Percentiles rank a stretch among this genome's conserved stretches.
These are phyloP conservation scores for Cynopterus sphinx DNA, from an alignment of 2,797 vertebrate genomes.

Conservation along the genomic window DNA sequence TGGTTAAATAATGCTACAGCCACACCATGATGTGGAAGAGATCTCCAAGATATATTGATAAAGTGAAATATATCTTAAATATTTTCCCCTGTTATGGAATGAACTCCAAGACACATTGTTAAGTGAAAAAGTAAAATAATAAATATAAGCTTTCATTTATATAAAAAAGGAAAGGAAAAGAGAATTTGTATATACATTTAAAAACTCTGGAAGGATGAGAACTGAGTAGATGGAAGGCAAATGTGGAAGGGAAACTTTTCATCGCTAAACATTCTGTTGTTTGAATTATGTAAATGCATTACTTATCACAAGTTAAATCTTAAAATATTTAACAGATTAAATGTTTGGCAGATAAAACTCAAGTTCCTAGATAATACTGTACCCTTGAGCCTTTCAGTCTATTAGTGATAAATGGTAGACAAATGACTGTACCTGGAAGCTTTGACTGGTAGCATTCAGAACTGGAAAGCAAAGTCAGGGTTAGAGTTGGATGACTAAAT, in stretches of 20 bases:
- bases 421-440: neutral
- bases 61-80: constrained; percentile 4
- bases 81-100: neutral
- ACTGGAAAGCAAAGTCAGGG: neutral
- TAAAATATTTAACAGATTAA: neutral
- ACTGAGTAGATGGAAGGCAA: neutral
- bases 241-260: neutral
- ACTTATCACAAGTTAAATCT: constrained; percentile 44
- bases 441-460: neutral
- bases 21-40: neutral
- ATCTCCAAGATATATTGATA: constrained; percentile 5
- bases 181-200: constrained; percentile 30
- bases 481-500: neutral
- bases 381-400: neutral
- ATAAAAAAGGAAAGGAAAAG: constrained; percentile 7
- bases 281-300: neutral
- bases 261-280: neutral
- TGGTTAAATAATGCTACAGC: neutral
- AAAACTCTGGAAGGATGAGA: neutral
- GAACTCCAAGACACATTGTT: neutral
- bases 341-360: neutral
- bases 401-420: neutral
- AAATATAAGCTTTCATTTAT: neutral
- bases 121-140: constrained; percentile 17
- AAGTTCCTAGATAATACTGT: neutral